These are phyloP conservation scores for Notoglanidium macrostoma DNA, from an alignment of 2,797 vertebrate species.

Conservation along the genomic window DNA sequence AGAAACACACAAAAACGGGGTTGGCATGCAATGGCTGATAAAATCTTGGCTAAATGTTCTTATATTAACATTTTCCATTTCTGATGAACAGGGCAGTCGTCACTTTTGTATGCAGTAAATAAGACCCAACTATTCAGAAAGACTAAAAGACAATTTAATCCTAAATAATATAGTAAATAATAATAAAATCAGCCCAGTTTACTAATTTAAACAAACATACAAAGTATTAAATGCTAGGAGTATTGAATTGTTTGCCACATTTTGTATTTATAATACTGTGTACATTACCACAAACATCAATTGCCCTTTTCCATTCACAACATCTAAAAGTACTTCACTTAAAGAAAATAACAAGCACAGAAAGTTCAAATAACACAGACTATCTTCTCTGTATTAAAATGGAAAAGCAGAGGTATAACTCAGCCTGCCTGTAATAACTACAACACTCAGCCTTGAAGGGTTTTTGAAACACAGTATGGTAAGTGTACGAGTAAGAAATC, in stretches of 20 bases:
- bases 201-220: not conserved
- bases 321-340: not conserved
- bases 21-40: not conserved
- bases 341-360: not conserved
- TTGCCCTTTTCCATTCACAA: not conserved
- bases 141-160: not conserved
- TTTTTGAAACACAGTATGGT: not conserved
- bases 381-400: not conserved
- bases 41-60: not conserved
- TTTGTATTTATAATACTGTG: not conserved
- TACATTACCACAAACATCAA: not conserved
- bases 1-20: not conserved
- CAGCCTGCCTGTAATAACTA: not conserved
- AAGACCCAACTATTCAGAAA: not conserved
- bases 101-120: not conserved
- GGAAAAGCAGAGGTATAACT: not conserved
- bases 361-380: not conserved
- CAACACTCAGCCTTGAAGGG: not conserved
- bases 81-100: slow-evolving; percentile 1
- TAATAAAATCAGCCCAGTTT: not conserved
- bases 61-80: not conserved
- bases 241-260: not conserved
- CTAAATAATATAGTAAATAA: too few relatives aligned
- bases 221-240: not conserved
- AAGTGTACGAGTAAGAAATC: not conserved